Evolutionary conservation across 1,140 invertebrate genomes (phyloP).

Genomic region (Drosophila pachea): DNA sequence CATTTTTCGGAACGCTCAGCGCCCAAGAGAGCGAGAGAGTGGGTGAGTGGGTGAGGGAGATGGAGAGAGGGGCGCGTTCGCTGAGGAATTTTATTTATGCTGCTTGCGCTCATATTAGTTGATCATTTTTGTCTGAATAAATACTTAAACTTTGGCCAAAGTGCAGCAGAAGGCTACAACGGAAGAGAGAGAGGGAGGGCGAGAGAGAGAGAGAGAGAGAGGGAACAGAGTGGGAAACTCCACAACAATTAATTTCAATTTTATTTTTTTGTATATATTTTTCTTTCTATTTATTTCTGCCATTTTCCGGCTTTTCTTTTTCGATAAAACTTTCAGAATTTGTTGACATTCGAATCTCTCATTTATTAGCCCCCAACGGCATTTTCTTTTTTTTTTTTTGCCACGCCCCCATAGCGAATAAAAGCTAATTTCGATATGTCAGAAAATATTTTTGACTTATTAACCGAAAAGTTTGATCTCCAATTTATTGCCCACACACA

Average conservation of each 20-base stretch:
- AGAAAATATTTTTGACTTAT: conserved; percentile 61
- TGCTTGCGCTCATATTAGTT: conserved; percentile 8
- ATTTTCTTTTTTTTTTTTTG: too few relatives aligned
- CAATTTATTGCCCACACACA: conserved; percentile 57
- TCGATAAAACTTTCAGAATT: neutral
- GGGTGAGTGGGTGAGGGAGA: neutral
- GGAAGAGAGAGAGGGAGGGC: neutral
- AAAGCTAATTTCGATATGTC: conserved; percentile 59
- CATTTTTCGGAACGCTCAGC: conserved; percentile 59
- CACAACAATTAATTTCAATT: neutral
- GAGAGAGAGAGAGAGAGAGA: too few relatives aligned
- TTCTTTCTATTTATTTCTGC: too few relatives aligned
- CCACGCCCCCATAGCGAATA: neutral
- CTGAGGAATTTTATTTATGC: conserved; percentile 19
- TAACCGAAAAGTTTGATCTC: conserved; percentile 19
- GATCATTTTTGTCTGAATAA: conserved; percentile 1
- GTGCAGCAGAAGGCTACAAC: too few relatives aligned
- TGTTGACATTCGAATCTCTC: neutral
- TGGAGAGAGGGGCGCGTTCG: neutral
- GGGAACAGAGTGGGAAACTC: neutral
- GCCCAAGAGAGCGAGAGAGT: conserved; percentile 8
- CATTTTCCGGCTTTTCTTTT: too few relatives aligned
- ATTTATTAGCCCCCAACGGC: neutral
- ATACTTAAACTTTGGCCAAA: neutral
- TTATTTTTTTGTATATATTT: neutral